Evolutionary conservation across 2,888 invertebrate species (phyloP).

Genomic region (Andricus curvator): DNA sequence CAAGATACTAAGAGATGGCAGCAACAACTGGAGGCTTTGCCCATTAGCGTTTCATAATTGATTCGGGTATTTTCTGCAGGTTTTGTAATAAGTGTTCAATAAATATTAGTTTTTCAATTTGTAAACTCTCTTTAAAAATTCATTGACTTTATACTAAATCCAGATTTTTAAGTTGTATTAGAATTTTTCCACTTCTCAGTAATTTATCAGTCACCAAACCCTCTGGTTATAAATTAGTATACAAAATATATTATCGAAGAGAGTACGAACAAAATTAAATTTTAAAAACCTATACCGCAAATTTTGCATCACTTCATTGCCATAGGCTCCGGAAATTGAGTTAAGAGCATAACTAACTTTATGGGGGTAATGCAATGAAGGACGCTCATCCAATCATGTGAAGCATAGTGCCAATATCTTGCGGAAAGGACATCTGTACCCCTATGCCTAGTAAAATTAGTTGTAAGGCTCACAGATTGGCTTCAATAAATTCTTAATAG

Average conservation of each 20-base stretch:
- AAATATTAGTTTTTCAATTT: not conserved
- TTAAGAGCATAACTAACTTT: slow-evolving; percentile 51
- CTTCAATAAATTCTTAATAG: slow-evolving; percentile 26
- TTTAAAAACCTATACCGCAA: not conserved
- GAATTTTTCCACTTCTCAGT: too few species aligned
- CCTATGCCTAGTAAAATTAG: slow-evolving; percentile 16
- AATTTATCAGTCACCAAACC: too few species aligned
- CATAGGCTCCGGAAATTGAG: slow-evolving; percentile 50
- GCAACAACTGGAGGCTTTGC: slow-evolving; percentile 43
- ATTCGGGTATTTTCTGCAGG: not conserved
- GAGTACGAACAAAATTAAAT: not conserved
- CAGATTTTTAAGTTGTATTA: not conserved
- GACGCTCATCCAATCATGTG: slow-evolving; percentile 23
- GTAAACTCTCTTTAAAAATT: too few species aligned
- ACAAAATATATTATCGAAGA: not conserved
- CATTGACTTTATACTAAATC: not conserved
- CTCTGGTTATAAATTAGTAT: not conserved
- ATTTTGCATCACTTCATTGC: not conserved
- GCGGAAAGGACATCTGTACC: slow-evolving; percentile 14
- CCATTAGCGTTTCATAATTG: not conserved
- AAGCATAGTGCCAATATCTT: slow-evolving; percentile 19
- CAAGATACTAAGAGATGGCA: slow-evolving; percentile 47
- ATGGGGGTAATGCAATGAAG: not conserved
- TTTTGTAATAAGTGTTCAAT: not conserved
- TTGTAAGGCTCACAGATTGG: slow-evolving; percentile 32